Base-by-base conservation (phyloP, 2,797 vertebrate species). In the Alosa sapidissima region DNA sequence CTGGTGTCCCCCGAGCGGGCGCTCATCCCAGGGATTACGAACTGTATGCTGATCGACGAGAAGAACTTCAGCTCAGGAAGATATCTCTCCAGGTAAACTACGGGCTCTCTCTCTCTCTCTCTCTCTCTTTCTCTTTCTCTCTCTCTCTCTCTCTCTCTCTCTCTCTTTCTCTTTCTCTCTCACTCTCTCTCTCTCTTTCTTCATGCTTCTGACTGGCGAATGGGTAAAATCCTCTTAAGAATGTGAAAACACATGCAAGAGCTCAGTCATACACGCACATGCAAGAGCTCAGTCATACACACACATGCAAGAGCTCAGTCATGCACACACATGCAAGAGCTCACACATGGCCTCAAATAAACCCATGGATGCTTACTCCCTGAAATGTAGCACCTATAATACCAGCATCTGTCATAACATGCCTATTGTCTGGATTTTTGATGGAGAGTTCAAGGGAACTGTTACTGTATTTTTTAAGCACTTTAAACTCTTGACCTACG, bases 1-100 rank as follows among this genome's bases (percentile, higher is more conserved):
- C 94, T 93, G 89, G 92, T 96, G 86, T 95, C 96, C 85, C 97
- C 98, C 52, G 96, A 97, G 24, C 90, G 97, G 81, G 97, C 98
- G 0, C 97, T 99, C 86, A 95, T 99, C 90, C 98, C 98, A 72
- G 98, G 96, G 87, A 98, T 97, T 0, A 97, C 96, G 88, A 99
- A 98, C 91, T 99, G 98, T 90, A 97, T 99, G 97, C 95, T 96
- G 83, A 92, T 91, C 19, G 95, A 96, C 68, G 93, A 94, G 85
- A 94, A 90, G 87, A 97, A 97, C 89, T 92, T 96, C 85, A 97
- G 96, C 91, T 98, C 98, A 82, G 98, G 98, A 91, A 95, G 96
- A 82, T 99, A 97, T 93, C 94, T 99, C 91, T 95, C 98, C 93
- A 98, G 98, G 98, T 99, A 97, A 89, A 8, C 0, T 14, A 72